These are phyloP conservation scores for Folsomia manolachei DNA, from an alignment of 2,888 invertebrate species.

Conservation along the genomic window DNA sequence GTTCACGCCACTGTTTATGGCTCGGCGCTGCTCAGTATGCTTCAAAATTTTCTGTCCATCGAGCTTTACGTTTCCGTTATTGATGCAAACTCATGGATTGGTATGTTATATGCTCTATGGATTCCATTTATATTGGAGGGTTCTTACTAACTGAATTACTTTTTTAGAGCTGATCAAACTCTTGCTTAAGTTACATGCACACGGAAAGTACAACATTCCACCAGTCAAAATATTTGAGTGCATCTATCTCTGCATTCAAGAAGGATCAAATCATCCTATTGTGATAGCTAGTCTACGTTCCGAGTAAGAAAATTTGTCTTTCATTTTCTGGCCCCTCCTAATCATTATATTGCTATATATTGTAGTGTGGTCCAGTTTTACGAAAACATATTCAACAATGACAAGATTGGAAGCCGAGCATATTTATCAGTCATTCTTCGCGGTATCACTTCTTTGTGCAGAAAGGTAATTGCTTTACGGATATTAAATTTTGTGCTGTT, in stretches of 20 bases:
- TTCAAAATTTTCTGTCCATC: conserved; percentile 29
- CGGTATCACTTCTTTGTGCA: conserved; percentile 30
- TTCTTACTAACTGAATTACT: neutral
- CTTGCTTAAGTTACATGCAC: conserved; percentile 21
- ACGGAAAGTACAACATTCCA: conserved; percentile 22
- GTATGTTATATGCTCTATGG: conserved; percentile 16
- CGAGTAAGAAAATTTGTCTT: conserved; percentile 26
- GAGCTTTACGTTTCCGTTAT: conserved; percentile 28
- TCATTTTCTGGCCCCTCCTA: neutral
- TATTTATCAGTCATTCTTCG: conserved; percentile 23
- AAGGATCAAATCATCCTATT: conserved; percentile 35
- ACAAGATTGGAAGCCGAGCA: conserved; percentile 8
- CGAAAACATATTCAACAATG: conserved; percentile 9
- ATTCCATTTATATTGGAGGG: neutral
- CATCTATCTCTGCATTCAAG: conserved; percentile 33
- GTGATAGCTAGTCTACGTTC: conserved; percentile 33
- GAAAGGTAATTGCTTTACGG: conserved; percentile 26
- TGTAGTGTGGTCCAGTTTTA: conserved; percentile 38
- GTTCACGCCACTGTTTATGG: conserved; percentile 27
- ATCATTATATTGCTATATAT: conserved; percentile 2
- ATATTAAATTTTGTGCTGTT: neutral
- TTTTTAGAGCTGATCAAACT: conserved; percentile 31
- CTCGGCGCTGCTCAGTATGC: conserved; percentile 22
- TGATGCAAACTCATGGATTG: conserved; percentile 26
- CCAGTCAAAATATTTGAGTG: conserved; percentile 21